Evolutionary conservation across 2,888 invertebrate species (phyloP), one percentile per base, ranked within the genome.

Genomic region (Seladonia tumulorum): DNA sequence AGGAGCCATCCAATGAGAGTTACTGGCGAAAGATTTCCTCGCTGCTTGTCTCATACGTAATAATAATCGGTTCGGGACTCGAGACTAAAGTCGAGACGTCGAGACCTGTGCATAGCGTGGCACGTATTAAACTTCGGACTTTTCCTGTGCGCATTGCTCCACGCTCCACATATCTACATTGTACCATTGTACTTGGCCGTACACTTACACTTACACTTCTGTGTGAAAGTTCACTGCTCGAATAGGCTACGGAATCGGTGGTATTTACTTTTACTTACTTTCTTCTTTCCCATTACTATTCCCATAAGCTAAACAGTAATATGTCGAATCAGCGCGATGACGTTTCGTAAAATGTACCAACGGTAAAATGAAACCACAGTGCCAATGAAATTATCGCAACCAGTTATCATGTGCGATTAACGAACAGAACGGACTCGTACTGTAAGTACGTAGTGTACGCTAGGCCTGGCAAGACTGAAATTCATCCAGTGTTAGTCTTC

Each of bases 1-100:
- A 75, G 83, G 75, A 84, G 74, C 78, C 78, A 66, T 63, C 18
- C n/a, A 25, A 79, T 85, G 79, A 83, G 79, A 85, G 73, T 85
- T 85, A 85, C 79, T 83, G 78, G 53, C 45, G 49, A 53, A 63
- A 83, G 53, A 78, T 83, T 83, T 75, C 71, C 74, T 74, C 74
- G 74, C 71, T 57, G 71, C 29, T 49, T 70, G 63, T 63, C 78
- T 53, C 53, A 66, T 72, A 78, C 70, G 76, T 81, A 86, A 85
- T 72, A 86, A 85, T 75, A 80, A 81, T 78, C 63, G 74, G 42
- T 60, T 29, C 63, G 60, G 42, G 49, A 71, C 76, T 75, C 75
- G 77, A 35, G 60, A 60, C 25, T 25, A 12, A 25, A 49, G 49
- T 49, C 18, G 49, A 49, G 49, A 49, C 49, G 49, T 75, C 75